Base-by-base conservation (phyloP, 1,140 invertebrate species). In the Polyergus mexicanus region DNA sequence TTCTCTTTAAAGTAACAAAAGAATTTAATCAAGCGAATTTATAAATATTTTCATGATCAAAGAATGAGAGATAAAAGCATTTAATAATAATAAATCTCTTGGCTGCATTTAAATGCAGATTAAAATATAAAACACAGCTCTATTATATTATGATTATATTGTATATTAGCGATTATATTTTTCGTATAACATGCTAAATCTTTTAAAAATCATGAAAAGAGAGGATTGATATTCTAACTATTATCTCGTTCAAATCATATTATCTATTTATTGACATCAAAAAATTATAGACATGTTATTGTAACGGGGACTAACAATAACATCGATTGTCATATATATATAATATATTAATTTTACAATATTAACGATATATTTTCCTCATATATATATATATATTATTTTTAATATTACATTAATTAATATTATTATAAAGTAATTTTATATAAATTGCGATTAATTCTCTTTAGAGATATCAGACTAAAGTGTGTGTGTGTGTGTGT, bases 1-100 rank as follows among this genome's bases (percentile, higher is more conserved):
- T 5, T 16, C 13, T 22, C 22, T 51, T 51, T 1, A 25, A 74
- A 72, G 72, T 60, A 60, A 83, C n/a, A 28, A 44, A 54, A 66
- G 44, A 19, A 3, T 56, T 65, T 28, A 51, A 28, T 71, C 13
- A 54, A 25, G 10, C 3, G 41, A 58, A 60, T 72, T 81, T 8
- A 4, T 32, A 35, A 1, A 16, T 22, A n/a, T n/a, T 56, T 44
- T 58, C 11, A 16, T 6, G 19, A 19, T 22, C 38, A 58, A 71
- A 60, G 19, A 35, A 25, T 11, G 10, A 19, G 25, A 10, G n/a
- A 7, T 44, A 4, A 56, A 51, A 51, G 35, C 47, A 69, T 80
- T 69, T 47, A 8, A 56, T 10, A 32, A 19, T 22, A 38, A 71
- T 47, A 22, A 22, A 16, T 35, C 11, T 10, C 11, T 54, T 41